These are phyloP conservation scores for Parnassius smintheus DNA, from an alignment of 2,888 invertebrate species.

Conservation along the genomic window DNA sequence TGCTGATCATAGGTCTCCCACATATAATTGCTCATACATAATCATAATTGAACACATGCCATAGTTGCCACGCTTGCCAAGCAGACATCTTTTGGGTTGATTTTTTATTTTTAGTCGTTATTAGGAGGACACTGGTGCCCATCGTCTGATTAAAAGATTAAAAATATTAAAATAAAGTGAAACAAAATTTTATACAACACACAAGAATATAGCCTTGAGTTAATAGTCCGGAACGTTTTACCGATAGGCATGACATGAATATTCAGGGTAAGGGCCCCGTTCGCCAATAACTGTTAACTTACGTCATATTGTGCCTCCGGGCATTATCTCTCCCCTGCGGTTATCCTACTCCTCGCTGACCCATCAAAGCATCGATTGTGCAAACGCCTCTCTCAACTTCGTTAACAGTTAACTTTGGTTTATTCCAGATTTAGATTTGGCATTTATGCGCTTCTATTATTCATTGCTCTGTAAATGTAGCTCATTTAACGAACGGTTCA, in stretches of 20 bases:
- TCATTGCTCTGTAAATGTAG: constrained; percentile 2
- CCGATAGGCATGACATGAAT: constrained; percentile 64
- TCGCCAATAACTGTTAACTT: constrained; percentile 73
- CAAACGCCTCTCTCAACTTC: constrained; percentile 22
- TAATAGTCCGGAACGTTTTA: constrained; percentile 33
- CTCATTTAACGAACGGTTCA: not conserved
- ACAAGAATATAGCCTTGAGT: too few relatives aligned
- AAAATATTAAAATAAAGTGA: constrained; percentile 19
- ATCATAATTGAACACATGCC: too few relatives aligned
- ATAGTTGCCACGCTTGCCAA: too few relatives aligned
- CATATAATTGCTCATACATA: too few relatives aligned
- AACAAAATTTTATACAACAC: too few relatives aligned
- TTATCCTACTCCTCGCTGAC: constrained; percentile 38
- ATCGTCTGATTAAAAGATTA: too few relatives aligned
- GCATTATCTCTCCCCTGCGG: constrained; percentile 48
- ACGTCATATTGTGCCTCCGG: constrained; percentile 51
- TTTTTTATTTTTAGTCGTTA: too few relatives aligned
- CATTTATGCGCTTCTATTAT: constrained; percentile 14
- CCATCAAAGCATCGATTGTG: constrained; percentile 32
- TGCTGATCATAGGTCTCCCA: too few relatives aligned
- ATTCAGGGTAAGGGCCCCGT: constrained; percentile 59
- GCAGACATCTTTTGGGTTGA: too few relatives aligned
- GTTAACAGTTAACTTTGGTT: constrained; percentile 17
- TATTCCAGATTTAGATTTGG: constrained; percentile 23
- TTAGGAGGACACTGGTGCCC: too few relatives aligned